Percentiles rank a stretch among this genome's conserved stretches.
Conservation (phyloP, 2,888 invertebrate genomes). For the Salpingus planirostris region DNA sequence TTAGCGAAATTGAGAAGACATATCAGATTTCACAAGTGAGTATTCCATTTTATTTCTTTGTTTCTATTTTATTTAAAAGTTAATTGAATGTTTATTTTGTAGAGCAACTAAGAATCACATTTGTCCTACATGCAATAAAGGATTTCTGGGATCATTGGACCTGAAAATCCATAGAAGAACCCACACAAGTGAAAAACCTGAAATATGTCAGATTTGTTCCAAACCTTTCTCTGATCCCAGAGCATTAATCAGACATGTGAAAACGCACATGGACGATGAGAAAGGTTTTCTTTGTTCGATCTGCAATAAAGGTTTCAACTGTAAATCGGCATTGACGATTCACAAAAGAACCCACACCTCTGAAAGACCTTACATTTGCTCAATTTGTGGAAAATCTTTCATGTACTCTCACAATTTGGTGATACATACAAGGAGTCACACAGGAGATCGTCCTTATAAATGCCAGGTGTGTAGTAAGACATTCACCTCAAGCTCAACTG, state of each 20-base stretch:
- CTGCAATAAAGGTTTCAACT: slow-evolving; percentile 29
- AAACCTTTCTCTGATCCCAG: slow-evolving; percentile 30
- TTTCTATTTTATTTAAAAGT: no score
- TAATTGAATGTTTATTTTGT: no score
- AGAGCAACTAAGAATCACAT: slow-evolving; percentile 21
- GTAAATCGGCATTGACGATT: slow-evolving; percentile 27
- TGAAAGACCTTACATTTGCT: slow-evolving; percentile 31
- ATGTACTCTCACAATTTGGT: slow-evolving; percentile 30
- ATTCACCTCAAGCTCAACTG: slow-evolving; percentile 26
- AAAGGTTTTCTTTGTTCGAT: slow-evolving; percentile 17
- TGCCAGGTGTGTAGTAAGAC: slow-evolving; percentile 26
- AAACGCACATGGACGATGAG: slow-evolving; percentile 24
- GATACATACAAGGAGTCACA: slow-evolving; percentile 30
- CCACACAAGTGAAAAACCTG: slow-evolving; percentile 32
- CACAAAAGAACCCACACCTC: slow-evolving; percentile 31
- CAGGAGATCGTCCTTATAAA: slow-evolving; percentile 31
- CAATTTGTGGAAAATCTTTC: slow-evolving; percentile 32
- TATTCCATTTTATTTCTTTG: no score
- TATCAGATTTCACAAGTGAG: no score
- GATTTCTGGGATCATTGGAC: slow-evolving; percentile 25
- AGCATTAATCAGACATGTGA: slow-evolving; percentile 28
- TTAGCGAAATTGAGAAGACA: no score
- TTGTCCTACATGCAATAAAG: slow-evolving; percentile 28
- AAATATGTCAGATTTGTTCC: slow-evolving; percentile 23
- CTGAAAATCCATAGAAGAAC: slow-evolving; percentile 26